Conservation (phyloP, 2,113 vertebrate species). For the Dinomys branickii region DNA sequence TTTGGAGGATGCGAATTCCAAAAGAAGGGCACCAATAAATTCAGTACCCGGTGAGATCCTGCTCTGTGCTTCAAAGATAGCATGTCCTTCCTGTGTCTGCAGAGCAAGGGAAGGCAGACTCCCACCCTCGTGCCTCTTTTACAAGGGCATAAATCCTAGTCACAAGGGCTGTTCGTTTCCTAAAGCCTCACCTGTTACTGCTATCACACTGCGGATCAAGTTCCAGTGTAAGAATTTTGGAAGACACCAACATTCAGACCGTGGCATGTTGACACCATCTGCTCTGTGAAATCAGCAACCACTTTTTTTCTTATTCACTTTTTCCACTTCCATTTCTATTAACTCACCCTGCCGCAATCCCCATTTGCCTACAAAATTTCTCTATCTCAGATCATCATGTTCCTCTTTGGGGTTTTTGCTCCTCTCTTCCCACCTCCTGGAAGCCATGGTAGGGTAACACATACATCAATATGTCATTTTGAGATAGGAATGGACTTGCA, state of each 20-base stretch:
- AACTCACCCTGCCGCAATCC: background rate
- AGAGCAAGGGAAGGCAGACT: background rate
- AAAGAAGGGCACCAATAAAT: background rate
- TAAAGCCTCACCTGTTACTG: background rate
- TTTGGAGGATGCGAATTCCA: background rate
- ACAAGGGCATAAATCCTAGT: background rate
- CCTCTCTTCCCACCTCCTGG: background rate
- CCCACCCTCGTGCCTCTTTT: background rate
- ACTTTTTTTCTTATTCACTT: background rate
- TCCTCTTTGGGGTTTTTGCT: background rate
- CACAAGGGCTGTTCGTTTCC: background rate
- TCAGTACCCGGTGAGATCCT: background rate
- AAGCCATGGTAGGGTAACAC: background rate
- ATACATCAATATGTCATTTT: background rate
- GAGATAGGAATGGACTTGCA: background rate
- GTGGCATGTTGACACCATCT: background rate
- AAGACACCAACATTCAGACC: background rate
- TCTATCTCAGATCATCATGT: background rate
- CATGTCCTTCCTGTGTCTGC: background rate
- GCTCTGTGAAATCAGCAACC: background rate
- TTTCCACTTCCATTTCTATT: background rate
- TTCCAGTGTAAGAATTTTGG: background rate
- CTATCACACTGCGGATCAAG: background rate
- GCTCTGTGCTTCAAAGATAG: background rate
- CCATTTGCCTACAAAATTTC: background rate